Base-by-base conservation (phyloP, 2,888 invertebrate species). In the Neria commutata region DNA sequence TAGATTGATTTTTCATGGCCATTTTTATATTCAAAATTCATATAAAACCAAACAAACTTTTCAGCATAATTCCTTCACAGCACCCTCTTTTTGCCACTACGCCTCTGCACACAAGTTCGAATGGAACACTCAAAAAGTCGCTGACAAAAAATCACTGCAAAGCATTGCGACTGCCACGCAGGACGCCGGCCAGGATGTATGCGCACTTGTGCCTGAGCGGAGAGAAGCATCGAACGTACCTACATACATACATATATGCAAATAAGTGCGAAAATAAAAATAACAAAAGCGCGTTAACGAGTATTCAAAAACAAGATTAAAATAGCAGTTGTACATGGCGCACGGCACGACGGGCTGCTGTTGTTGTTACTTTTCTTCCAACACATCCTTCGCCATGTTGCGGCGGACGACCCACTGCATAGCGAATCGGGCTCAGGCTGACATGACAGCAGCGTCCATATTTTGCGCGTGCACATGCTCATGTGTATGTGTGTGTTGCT, bases 261-360 rank as follows among this genome's bases (percentile, higher is more conserved):
- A 74, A 72, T 72, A 72, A 73, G 72, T 72, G 74, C 73, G 71
- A 74, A 72, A 74, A 74, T 69, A 71, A 74, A 68, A 72, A 71
- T 72, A 67, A 71, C 71, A 72, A 73, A 74, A 71, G 74, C 68
- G 67, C 73, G 74, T 74, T 72, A 72, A 72, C 72, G 74, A 72
- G 74, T 71, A 72, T 74, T 72, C 74, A 72, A 74, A 72, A 72
- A 74, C 73, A 66, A 72, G 72, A 72, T 72, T 72, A 72, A 72
- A 72, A 74, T 74, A 74, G 74, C 67, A 74, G 74, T 70, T 71
- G 70, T 72, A 74, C 70, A 68, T 73, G 69, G 64, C 66, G 45
- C 45, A 34, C 16, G 19, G 14, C 19, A 19, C n/a, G 11, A 16
- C 21, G 11, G 10, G 33, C 5, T 26, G 47, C 17, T 25, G 24